Evolutionary conservation across 2,888 invertebrate genomes (phyloP).

Genomic region (Choristoneura rosaceana): DNA sequence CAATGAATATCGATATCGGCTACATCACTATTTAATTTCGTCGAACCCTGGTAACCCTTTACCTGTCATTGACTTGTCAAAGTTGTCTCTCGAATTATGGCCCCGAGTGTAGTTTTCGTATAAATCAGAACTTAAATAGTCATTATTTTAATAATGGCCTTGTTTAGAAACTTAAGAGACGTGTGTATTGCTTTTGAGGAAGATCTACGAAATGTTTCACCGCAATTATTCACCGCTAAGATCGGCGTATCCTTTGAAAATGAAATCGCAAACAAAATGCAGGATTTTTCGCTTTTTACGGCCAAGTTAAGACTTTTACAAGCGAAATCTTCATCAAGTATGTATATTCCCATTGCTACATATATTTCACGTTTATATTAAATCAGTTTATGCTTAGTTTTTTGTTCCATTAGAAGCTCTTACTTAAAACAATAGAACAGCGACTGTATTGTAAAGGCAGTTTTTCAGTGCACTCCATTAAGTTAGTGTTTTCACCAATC

Average conservation of each 20-base stretch:
- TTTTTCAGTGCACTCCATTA: too few species aligned
- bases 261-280: slow-evolving; percentile 59
- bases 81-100: too few species aligned
- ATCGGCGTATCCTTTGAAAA: slow-evolving; percentile 63
- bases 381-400: too few species aligned
- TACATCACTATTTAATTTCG: too few species aligned
- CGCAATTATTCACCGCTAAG: slow-evolving; percentile 61
- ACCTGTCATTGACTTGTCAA: too few species aligned
- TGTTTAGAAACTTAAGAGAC: slow-evolving; percentile 64
- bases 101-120: too few species aligned
- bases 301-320: slow-evolving; percentile 70
- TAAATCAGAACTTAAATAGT: slow-evolving; percentile 4
- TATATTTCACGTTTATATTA: not conserved
- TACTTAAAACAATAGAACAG: too few species aligned
- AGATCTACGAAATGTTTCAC: slow-evolving; percentile 55
- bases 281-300: slow-evolving; percentile 61
- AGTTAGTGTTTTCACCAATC: too few species aligned
- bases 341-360: slow-evolving; percentile 47
- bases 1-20: too few species aligned
- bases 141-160: slow-evolving; percentile 59
- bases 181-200: slow-evolving; percentile 63
- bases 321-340: slow-evolving; percentile 65
- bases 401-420: too few species aligned
- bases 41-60: too few species aligned
- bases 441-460: too few species aligned